These are phyloP conservation scores for Urosaurus nigricauda DNA, from an alignment of 2,797 vertebrate species.

Conservation along the genomic window DNA sequence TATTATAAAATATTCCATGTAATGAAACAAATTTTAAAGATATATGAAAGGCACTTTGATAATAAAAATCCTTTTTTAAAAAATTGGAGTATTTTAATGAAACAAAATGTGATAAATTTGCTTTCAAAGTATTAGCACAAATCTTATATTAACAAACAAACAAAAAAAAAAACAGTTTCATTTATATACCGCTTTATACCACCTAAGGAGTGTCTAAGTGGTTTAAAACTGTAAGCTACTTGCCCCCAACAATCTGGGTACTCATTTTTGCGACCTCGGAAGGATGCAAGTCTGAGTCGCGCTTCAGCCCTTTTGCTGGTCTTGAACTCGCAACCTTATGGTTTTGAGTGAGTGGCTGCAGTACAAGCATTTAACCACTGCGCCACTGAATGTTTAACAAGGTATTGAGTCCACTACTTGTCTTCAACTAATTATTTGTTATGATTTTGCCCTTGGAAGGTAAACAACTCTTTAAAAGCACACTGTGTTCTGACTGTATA, in stretches of 20 bases:
- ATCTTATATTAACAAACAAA: neutral
- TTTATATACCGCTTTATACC: too few species aligned
- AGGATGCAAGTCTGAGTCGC: too few species aligned
- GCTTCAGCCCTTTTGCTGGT: too few species aligned
- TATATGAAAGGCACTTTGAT: neutral
- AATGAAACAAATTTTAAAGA: neutral
- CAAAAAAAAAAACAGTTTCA: too few species aligned
- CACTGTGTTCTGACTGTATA: neutral
- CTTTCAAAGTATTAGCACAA: neutral
- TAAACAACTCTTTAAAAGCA: neutral
- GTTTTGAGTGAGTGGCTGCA: too few species aligned
- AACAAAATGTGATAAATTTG: neutral
- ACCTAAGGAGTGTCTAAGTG: too few species aligned
- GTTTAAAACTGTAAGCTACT: too few species aligned
- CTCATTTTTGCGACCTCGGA: too few species aligned
- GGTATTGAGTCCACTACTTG: neutral
- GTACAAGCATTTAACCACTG: too few species aligned
- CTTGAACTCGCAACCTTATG: too few species aligned
- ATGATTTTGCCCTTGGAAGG: conserved; percentile 18
- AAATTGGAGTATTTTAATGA: conserved; percentile 15
- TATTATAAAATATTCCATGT: conserved; percentile 53
- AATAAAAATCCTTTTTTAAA: neutral
- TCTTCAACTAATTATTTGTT: conserved; percentile 7
- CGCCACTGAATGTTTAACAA: too few species aligned
- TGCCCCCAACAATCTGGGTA: too few species aligned